phyloP scores from a whole-genome alignment of 2,888 invertebrate species.

The Ptilodon capucinus region DNA sequence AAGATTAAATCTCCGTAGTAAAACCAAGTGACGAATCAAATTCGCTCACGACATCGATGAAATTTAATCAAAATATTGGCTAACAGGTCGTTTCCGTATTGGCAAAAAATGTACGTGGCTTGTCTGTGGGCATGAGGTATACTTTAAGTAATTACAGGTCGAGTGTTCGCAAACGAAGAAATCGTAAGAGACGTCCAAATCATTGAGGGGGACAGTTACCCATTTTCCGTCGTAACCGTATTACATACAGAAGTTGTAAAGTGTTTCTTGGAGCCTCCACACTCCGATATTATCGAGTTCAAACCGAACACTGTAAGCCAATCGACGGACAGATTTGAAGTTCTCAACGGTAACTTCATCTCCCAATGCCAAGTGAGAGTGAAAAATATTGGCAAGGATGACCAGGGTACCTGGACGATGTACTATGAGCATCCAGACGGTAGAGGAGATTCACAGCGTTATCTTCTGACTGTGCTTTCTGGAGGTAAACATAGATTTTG shows the following conservation, averaged over 20 bases:
- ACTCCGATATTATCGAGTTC: not conserved
- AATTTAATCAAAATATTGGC: too few species aligned
- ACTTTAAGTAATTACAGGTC: not conserved
- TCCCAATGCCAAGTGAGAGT: constrained; percentile 6
- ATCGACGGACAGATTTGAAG: constrained; percentile 5
- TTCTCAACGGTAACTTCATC: not conserved
- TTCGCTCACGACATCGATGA: too few species aligned
- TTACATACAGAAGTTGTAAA: not conserved
- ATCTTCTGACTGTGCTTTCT: constrained; percentile 2
- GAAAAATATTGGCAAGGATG: constrained; percentile 3
- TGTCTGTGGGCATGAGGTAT: too few species aligned
- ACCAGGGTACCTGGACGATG: constrained; percentile 15
- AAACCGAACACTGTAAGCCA: not conserved
- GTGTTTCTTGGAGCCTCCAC: constrained; percentile 9
- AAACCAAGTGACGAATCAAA: too few species aligned
- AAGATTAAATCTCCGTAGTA: too few species aligned
- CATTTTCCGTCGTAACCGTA: not conserved
- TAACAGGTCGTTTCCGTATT: too few species aligned
- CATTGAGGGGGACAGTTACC: not conserved
- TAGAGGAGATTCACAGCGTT: not conserved
- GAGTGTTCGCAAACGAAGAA: not conserved
- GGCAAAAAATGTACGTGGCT: too few species aligned
- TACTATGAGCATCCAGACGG: constrained; percentile 2
- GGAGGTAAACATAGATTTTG: constrained; percentile 11
- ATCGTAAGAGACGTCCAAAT: not conserved